Evolutionary conservation across 2,113 vertebrate genomes (phyloP).

Genomic region (Pterocles burchelli): DNA sequence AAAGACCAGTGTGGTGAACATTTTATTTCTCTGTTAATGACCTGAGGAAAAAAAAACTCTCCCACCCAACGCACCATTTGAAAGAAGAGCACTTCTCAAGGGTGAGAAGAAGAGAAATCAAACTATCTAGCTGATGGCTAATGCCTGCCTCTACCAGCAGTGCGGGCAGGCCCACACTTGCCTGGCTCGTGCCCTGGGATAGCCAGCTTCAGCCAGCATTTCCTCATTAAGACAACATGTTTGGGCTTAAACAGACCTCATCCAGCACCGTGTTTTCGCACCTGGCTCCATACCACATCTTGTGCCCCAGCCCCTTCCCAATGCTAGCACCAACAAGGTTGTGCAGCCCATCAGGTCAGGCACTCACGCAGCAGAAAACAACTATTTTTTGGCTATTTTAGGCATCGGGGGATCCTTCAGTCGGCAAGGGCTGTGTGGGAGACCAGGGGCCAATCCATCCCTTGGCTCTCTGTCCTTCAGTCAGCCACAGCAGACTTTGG

Average conservation of each 20-base stretch:
- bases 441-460: not conserved
- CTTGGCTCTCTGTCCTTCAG: not conserved
- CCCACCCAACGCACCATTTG: not conserved
- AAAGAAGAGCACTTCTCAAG: not conserved
- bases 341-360: not conserved
- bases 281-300: not conserved
- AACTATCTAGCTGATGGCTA: not conserved
- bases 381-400: not conserved
- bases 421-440: not conserved
- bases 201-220: not conserved
- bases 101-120: not conserved
- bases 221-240: not conserved
- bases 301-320: not conserved
- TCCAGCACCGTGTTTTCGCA: not conserved
- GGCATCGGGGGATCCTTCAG: not conserved
- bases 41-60: not conserved
- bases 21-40: not conserved
- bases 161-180: not conserved
- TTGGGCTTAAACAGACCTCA: not conserved
- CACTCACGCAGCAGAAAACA: not conserved
- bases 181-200: not conserved
- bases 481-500: not conserved
- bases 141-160: not conserved
- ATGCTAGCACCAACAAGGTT: accelerated
- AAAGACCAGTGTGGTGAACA: not conserved